phyloP scores from a whole-genome alignment of 2,113 vertebrate genomes.

The Pomatostomus ruficeps region DNA sequence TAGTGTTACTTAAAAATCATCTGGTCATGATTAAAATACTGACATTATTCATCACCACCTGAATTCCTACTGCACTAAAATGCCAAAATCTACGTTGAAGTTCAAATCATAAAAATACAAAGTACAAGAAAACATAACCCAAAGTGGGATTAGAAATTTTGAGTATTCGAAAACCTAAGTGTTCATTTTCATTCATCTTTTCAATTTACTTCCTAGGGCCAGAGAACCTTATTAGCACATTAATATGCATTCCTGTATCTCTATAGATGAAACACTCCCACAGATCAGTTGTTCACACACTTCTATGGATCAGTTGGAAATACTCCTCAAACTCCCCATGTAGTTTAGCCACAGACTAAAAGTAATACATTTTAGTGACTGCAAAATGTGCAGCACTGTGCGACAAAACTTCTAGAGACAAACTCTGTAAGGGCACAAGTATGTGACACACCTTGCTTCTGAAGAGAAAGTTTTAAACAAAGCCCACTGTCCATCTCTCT shows the following conservation, averaged over 20 bases:
- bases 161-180: neutral
- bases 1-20: neutral
- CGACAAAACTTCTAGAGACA: neutral
- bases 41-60: neutral
- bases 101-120: neutral
- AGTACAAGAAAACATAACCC: neutral
- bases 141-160: neutral
- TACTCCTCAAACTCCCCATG: neutral
- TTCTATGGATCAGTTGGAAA: neutral
- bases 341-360: neutral
- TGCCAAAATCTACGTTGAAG: neutral
- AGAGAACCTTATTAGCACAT: neutral
- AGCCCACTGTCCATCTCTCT: neutral
- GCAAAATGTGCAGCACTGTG: neutral
- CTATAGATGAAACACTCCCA: neutral
- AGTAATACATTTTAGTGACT: neutral
- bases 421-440: neutral
- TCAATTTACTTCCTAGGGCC: neutral
- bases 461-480: neutral
- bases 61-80: neutral
- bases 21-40: neutral
- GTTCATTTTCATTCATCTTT: neutral
- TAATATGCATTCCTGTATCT: neutral
- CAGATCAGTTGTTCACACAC: neutral
- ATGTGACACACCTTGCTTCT: rapidly evolving